Evolutionary conservation across 2,888 invertebrate genomes (phyloP), one percentile per base, ranked within the genome.

Genomic region (Hemaris fuciformis): DNA sequence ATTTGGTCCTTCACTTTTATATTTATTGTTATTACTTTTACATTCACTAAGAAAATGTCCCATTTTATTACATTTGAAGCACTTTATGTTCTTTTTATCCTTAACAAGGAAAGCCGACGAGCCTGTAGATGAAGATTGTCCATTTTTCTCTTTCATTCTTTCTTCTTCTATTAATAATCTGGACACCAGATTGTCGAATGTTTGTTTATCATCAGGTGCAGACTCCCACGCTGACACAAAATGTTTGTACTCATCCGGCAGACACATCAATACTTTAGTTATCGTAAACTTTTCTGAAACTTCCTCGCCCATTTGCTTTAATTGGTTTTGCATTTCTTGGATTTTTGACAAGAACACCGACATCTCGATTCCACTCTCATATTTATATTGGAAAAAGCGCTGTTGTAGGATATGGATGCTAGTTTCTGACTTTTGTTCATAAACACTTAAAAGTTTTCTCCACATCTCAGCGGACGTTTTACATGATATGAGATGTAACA

Each of bases 141-240:
- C 8, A 3, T 7, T 3, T 25, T 65, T 71, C 31, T 65, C 70
- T 7, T 73, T 73, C 0, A 72, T 3, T 20, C 71, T 64, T 10
- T 75, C 69, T 34, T 74, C 73, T 59, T 76, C 71, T 0, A 74
- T 46, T 4, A 72, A 22, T 25, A 76, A 58, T 25, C 73, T 67
- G 0, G 73, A 72, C 0, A 71, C 68, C 4, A 77, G 48, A 27
- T 74, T 69, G 6, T 70, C n/a, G n/a, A n/a, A n/a, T n/a, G n/a
- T n/a, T n/a, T n/a, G n/a, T n/a, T n/a, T n/a, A n/a, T n/a, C n/a
- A 1, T 72, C 75, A 0, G 72, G 68, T 0, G 69, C 72, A 0
- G 74, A 75, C 57, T 74, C 73, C 74, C 75, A 77, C 0, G 76
- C 81, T 0, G 79, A 79, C 0, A 80, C 62, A 62, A 83, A 84